Base-by-base conservation (phyloP, 2,113 vertebrate species). In the Chunga burmeisteri region DNA sequence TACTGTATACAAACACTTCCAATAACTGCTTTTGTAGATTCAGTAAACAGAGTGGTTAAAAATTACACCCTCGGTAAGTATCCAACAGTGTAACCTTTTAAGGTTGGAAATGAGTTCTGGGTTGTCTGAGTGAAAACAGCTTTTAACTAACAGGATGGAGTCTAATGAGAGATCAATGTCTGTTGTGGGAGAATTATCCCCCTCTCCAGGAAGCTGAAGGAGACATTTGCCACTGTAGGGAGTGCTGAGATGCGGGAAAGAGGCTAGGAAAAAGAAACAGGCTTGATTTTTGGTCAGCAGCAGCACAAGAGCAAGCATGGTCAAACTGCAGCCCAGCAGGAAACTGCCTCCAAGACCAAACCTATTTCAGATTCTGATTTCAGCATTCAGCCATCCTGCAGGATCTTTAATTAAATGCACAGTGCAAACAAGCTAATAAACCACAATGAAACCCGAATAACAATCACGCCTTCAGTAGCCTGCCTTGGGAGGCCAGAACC, bases 111-210 rank as follows among this genome's bases (percentile, higher is more conserved):
- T 95, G 92, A 96, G 70, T 96, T 97, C 91, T 91, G 93, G 86
- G 85, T 91, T 96, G 88, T 94, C 81, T 90, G 86, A 94, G 93
- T 95, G 73, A 96, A 97, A 97, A 36, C 88, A 89, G 96, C 95
- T 97, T 94, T 97, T 96, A 97, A 97, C 85, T 83, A 96, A 95
- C 81, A 91, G 96, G 96, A 95, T 96, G 97, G 94, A 95, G 86
- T 78, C 87, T 97, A 98, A 97, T 96, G 94, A 98, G 91, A 92
- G 91, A 94, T 94, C 93, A 83, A 49, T 92, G 87, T 58, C 68
- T 94, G 85, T 94, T 94, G 89, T 78, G 36, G 49, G 58, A 97
- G 85, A 92, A 97, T 97, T 94, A 94, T 93, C 49, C 58, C 55
- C 59, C 91, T 91, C 89, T 53, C 79, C 49, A 90, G 97, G 96